A percentile compares a stretch with the other conserved stretches of the same genome.
Conservation (phyloP, 2,797 vertebrate genomes). For the Pelobates cultripes region DNA sequence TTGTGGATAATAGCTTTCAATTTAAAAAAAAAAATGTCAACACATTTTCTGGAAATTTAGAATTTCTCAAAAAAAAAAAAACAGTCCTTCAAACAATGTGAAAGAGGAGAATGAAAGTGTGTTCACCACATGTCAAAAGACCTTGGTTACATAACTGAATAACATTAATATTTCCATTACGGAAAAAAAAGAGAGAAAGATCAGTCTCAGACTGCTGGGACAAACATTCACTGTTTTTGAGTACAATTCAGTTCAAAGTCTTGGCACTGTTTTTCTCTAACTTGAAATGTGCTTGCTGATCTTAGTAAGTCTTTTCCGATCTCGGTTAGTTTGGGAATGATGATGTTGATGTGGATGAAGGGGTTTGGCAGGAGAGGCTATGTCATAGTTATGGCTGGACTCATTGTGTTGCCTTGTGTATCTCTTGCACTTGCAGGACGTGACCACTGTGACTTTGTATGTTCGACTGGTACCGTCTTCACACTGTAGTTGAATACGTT, state of each 20-base stretch:
- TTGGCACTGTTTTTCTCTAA: constrained; percentile 65
- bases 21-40: constrained; percentile 13
- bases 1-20: constrained; percentile 1
- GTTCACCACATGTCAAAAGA: constrained; percentile 9
- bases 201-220: constrained; percentile 67
- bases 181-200: constrained; percentile 63
- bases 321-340: constrained; percentile 66
- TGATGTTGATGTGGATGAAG: constrained; percentile 82
- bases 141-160: background rate
- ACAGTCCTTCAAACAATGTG: constrained; percentile 44
- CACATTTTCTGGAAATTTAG: constrained; percentile 16
- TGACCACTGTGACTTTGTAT: constrained; percentile 93
- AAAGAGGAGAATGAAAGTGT: constrained; percentile 12
- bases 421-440: constrained; percentile 92
- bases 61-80: background rate
- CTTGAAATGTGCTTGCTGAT: constrained; percentile 79
- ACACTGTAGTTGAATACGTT: constrained; percentile 89
- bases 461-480: constrained; percentile 89
- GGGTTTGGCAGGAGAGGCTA: constrained; percentile 73
- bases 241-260: constrained; percentile 61
- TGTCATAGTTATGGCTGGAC: constrained; percentile 86
- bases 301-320: constrained; percentile 83
- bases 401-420: constrained; percentile 90
- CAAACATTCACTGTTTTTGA: constrained; percentile 61
- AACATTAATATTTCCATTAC: constrained; percentile 50